These are phyloP conservation scores for Notothenia coriiceps DNA, from an alignment of 2,113 vertebrate species.

Conservation along the genomic window DNA sequence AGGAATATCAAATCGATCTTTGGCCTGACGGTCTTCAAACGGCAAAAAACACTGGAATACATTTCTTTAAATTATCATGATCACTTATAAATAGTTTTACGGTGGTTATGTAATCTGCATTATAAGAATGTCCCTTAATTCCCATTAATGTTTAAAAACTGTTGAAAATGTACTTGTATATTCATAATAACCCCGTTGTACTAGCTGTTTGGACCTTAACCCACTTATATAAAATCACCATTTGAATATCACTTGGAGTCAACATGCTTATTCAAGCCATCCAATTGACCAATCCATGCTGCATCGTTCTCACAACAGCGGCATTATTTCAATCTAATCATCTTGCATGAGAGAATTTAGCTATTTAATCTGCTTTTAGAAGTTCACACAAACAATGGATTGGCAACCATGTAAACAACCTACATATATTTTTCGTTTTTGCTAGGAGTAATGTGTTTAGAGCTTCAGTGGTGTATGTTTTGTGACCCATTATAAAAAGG, in stretches of 20 bases:
- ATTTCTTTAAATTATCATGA: too few relatives aligned
- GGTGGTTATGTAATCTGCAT: background rate
- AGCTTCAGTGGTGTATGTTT: background rate
- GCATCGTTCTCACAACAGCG: conserved; percentile 6
- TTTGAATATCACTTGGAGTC: background rate
- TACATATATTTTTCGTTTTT: background rate
- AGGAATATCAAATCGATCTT: background rate
- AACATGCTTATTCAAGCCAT: background rate
- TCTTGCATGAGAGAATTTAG: background rate
- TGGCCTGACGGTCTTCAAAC: background rate
- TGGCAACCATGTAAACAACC: background rate
- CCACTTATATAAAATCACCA: background rate
- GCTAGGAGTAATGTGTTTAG: background rate
- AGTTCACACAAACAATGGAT: background rate
- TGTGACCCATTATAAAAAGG: background rate
- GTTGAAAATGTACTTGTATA: background rate
- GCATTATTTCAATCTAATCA: background rate
- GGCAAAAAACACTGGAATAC: background rate
- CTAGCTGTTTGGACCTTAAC: background rate
- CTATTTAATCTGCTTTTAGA: background rate
- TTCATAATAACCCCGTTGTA: background rate
- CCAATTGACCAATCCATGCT: background rate
- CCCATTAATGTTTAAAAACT: background rate
- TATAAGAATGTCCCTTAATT: conserved; percentile 6
- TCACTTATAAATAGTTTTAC: background rate